These are phyloP conservation scores for Drosophila acutilabella DNA, from an alignment of 2,888 invertebrate species.

Conservation along the genomic window DNA sequence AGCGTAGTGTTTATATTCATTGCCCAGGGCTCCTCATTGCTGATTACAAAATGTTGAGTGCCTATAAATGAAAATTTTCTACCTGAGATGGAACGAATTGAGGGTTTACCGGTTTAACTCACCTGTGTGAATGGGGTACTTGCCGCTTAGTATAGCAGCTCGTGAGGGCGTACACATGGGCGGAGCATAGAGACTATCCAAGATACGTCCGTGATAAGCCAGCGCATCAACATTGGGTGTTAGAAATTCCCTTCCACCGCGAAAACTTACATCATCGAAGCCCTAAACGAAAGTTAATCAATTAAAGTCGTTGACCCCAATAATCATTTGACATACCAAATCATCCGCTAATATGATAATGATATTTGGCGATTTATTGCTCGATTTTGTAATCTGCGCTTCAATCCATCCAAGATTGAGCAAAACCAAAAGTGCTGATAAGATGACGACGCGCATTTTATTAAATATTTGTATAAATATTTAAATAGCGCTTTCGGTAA, in stretches of 20 bases:
- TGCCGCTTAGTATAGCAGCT: constrained; percentile 92
- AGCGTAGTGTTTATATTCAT: constrained; percentile 89
- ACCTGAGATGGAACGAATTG: no score
- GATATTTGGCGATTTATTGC: constrained; percentile 87
- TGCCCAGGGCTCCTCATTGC: constrained; percentile 89
- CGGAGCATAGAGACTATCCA: constrained; percentile 92
- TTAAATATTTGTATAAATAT: constrained; percentile 8
- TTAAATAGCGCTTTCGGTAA: constrained; percentile 28
- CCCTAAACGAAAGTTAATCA: constrained; percentile 87
- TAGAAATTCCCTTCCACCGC: constrained; percentile 93
- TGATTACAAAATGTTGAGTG: constrained; percentile 90
- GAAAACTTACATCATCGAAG: constrained; percentile 96
- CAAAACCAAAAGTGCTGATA: constrained; percentile 68
- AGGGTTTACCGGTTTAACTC: not conserved
- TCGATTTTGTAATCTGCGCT: constrained; percentile 29
- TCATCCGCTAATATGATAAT: constrained; percentile 93
- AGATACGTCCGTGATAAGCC: constrained; percentile 93
- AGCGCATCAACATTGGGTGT: constrained; percentile 96
- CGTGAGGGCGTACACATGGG: constrained; percentile 95
- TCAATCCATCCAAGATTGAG: constrained; percentile 41
- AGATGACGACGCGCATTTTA: constrained; percentile 54
- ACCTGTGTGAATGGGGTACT: constrained; percentile 93
- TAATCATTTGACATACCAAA: constrained; percentile 87
- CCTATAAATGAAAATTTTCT: constrained; percentile 84
- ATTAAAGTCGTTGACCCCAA: constrained; percentile 2